Conservation (phyloP, 2,888 invertebrate genomes). For the Busseola fusca region DNA sequence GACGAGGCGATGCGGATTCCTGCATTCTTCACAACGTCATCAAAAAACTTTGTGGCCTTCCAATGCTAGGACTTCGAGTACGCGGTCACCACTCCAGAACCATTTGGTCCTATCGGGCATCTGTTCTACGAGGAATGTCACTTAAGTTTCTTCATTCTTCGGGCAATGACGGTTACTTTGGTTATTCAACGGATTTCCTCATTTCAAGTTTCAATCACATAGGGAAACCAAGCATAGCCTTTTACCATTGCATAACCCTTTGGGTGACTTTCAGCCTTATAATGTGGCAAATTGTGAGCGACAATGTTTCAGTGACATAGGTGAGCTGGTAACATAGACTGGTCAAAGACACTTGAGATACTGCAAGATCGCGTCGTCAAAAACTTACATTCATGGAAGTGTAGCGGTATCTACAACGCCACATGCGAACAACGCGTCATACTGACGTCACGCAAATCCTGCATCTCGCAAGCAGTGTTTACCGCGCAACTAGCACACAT, state of each 20-base stretch:
- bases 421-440: too few species aligned
- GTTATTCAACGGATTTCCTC: not conserved
- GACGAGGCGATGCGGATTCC: not conserved
- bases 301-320: not conserved
- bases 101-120: not conserved
- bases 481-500: too few species aligned
- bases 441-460: too few species aligned
- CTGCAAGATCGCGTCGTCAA: not conserved
- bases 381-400: too few species aligned
- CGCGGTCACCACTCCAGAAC: not conserved
- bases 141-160: not conserved
- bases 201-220: not conserved
- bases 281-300: not conserved
- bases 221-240: not conserved
- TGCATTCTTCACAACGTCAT: not conserved
- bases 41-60: not conserved
- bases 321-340: not conserved
- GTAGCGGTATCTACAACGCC: too few species aligned
- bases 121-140: not conserved
- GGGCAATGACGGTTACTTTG: not conserved
- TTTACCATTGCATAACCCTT: not conserved
- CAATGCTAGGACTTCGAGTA: not conserved
- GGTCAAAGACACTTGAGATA: not conserved
- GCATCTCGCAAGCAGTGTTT: too few species aligned
- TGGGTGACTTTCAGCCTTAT: not conserved